Base-by-base conservation (phyloP, 2,113 vertebrate genomes). In the Astatotilapia flaviijosephi region DNA sequence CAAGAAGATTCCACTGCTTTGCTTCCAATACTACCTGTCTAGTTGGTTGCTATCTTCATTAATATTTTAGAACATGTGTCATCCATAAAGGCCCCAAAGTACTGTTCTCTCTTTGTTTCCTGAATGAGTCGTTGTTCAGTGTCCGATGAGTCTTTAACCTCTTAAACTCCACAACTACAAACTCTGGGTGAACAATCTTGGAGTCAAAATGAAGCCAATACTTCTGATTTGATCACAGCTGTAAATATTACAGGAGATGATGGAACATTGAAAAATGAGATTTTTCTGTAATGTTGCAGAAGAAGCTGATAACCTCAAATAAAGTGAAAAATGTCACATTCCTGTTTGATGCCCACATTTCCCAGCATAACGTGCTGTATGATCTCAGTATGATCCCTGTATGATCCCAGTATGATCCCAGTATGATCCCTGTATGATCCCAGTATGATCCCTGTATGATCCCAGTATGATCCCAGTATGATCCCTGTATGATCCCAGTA, bases 311-410 rank as follows among this genome's bases (percentile, higher is more conserved):
- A 4, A 42, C 7, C 3, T 23, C 12, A 73, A 4, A 23, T 9
- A 0, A 23, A 73, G 2, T 10, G 21, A 73, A 73, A 35, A 15
- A 70, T 1, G 2, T 73, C 13, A 45, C 15, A 60, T 31, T 17
- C 56, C 15, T 19, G 28, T 33, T 10, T 60, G 9, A 31, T 19
- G 28, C 3, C 60, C 4, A 40, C 19, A 68, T 1, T 8, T 21
- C 3, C 35, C 2, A 42, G 7, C 21, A 42, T 70, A 23, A 15
- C 2, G 7, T 2, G 12, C 35, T 0, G 9, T 51, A 10, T 53
- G 2, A n/a, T n/a, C 8, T 4, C 8, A 0, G 49, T n/a, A 10
- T n/a, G 8, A 14, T 17, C 45, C 45, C 14, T 0, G 4, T 47
- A 47, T 47, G 14, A 47, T 47, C 7, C 4, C 45, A 0, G 4